Percentiles rank a stretch among this genome's conserved stretches.
Evolutionary conservation across 2,113 vertebrate species (phyloP).

Genomic region (Entosphenus tridentatus): DNA sequence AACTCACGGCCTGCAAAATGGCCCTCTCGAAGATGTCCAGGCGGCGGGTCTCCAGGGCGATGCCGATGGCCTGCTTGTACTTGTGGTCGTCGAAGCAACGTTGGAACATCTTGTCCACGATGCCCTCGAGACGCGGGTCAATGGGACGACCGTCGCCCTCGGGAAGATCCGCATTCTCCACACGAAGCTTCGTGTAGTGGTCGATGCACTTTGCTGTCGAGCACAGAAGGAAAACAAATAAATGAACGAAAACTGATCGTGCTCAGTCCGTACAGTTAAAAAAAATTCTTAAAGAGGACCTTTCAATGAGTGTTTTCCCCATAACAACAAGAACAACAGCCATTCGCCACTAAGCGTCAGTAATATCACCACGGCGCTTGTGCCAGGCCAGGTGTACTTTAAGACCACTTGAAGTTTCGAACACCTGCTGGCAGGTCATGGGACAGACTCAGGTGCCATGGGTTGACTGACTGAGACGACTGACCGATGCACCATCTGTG

Average conservation of each 20-base stretch:
- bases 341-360: neutral
- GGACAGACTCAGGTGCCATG: too few relatives aligned
- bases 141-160: conserved; percentile 74
- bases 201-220: conserved; percentile 82
- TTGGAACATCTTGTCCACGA: conserved; percentile 98
- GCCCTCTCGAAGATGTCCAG: conserved; percentile 93
- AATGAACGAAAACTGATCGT: neutral
- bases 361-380: too few relatives aligned
- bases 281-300: too few relatives aligned
- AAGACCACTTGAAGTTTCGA: too few relatives aligned
- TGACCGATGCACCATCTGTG: too few relatives aligned
- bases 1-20: conserved; percentile 44
- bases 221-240: neutral
- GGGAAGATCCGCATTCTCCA: conserved; percentile 71
- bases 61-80: conserved; percentile 92
- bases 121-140: conserved; percentile 76
- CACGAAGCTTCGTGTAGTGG: conserved; percentile 89
- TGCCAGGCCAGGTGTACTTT: too few relatives aligned
- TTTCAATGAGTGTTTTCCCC: too few relatives aligned
- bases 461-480: too few relatives aligned
- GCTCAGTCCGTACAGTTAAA: neutral
- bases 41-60: conserved; percentile 72
- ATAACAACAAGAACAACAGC: neutral
- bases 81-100: conserved; percentile 88
- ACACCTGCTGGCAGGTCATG: too few relatives aligned